Conservation (phyloP, 2,797 vertebrate genomes). For the Zenarchopterus dispar region DNA sequence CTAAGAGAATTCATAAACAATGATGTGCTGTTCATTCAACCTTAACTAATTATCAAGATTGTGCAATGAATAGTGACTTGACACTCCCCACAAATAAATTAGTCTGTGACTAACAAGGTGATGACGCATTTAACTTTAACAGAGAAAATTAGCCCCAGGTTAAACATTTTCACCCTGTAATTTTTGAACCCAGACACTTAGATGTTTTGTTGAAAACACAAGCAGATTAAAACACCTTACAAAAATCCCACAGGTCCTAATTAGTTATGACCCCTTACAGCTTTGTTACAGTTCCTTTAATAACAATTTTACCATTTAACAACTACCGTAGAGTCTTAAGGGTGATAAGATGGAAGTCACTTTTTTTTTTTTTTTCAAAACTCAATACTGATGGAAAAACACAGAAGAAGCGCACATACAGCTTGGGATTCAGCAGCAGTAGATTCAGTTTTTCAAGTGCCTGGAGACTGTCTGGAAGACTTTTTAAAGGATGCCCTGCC, state of each 20-base stretch:
- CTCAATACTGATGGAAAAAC: conserved; percentile 19
- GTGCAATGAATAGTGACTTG: conserved; percentile 11
- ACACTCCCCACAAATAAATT: conserved; percentile 6
- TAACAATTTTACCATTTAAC: neutral
- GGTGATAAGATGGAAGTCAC: conserved; percentile 3
- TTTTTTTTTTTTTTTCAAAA: conserved; percentile 12
- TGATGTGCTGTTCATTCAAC: conserved; percentile 9
- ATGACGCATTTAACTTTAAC: conserved; percentile 14
- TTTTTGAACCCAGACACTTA: neutral
- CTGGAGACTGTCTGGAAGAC: conserved; percentile 38
- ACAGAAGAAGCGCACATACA: conserved; percentile 18
- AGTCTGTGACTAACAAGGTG: conserved; percentile 7
- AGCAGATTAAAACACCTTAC: neutral
- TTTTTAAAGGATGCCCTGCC: conserved; percentile 46
- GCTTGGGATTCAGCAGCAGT: conserved; percentile 4
- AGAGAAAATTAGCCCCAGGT: conserved; percentile 9
- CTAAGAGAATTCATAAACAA: neutral
- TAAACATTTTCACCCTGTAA: neutral
- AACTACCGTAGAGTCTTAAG: neutral
- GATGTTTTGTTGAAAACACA: neutral
- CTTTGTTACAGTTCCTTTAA: neutral
- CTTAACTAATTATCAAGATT: conserved; percentile 19
- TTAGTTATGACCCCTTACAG: neutral
- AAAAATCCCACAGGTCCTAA: neutral
- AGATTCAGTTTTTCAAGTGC: conserved; percentile 29